These are phyloP conservation scores for Cotesia glomerata DNA, from an alignment of 1,140 invertebrate species.

Conservation along the genomic window DNA sequence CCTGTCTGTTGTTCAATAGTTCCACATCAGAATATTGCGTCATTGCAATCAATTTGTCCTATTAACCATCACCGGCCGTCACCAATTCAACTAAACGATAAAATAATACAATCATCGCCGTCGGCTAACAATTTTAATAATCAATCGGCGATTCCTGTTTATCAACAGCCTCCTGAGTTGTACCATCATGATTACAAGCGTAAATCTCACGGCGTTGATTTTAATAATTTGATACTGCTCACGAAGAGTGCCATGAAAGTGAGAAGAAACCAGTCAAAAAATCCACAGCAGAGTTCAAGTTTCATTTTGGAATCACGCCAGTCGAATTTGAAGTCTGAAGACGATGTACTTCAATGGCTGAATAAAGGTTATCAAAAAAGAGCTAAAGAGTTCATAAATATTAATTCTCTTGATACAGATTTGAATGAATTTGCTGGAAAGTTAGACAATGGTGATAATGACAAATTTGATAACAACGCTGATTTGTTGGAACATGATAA, in stretches of 20 bases:
- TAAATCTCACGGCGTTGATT: conserved; percentile 52
- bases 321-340: conserved; percentile 39
- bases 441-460: conserved; percentile 20
- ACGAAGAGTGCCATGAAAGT: conserved; percentile 57
- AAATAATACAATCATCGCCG: conserved; percentile 26
- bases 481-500: neutral
- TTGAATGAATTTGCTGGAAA: conserved; percentile 35
- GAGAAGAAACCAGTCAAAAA: conserved; percentile 46
- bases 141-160: conserved; percentile 48
- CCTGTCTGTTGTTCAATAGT: conserved; percentile 37
- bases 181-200: conserved; percentile 50
- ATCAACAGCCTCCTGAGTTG: conserved; percentile 49
- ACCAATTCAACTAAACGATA: conserved; percentile 30
- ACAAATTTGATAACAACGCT: neutral
- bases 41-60: conserved; percentile 42
- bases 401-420: conserved; percentile 39
- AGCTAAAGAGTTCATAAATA: conserved; percentile 33
- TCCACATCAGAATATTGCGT: conserved; percentile 35
- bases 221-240: conserved; percentile 56
- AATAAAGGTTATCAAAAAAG: conserved; percentile 44
- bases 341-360: conserved; percentile 48
- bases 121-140: conserved; percentile 28
- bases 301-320: conserved; percentile 43
- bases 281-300: conserved; percentile 41
- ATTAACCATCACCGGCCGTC: conserved; percentile 42